Percentiles rank a stretch among this genome's conserved stretches.
Evolutionary conservation across 2,113 vertebrate genomes (phyloP).

Genomic region (Lampris incognitus): DNA sequence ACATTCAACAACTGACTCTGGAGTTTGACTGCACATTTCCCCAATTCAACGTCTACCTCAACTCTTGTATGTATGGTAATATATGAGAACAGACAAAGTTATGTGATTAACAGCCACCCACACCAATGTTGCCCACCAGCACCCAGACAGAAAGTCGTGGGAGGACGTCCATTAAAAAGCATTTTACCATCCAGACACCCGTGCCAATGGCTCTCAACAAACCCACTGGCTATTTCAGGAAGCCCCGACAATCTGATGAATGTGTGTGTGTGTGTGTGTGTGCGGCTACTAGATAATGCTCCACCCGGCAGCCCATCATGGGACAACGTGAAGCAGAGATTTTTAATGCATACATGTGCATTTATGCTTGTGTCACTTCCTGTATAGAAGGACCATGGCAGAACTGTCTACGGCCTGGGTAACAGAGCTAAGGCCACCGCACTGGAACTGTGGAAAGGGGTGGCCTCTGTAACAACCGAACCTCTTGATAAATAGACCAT

Average conservation of each 20-base stretch:
- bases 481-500: no score
- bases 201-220: slow-evolving; percentile 28
- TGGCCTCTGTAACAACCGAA: no score
- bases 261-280: slow-evolving; percentile 13
- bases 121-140: slow-evolving; percentile 51
- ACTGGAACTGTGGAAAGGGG: no score
- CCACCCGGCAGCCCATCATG: no score
- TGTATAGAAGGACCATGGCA: no score
- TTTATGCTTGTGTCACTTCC: no score
- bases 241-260: slow-evolving; percentile 25
- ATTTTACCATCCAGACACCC: slow-evolving; percentile 51
- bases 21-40: not conserved
- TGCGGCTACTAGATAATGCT: not conserved
- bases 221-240: not conserved
- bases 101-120: slow-evolving; percentile 59
- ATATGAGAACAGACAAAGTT: slow-evolving; percentile 48
- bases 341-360: no score
- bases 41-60: slow-evolving; percentile 7
- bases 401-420: no score
- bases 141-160: slow-evolving; percentile 25
- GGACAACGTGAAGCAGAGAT: no score
- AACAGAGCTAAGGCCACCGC: no score
- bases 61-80: slow-evolving; percentile 25
- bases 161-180: slow-evolving; percentile 40
- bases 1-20: slow-evolving; percentile 18